These are phyloP conservation scores for Stylophora pistillata DNA, from an alignment of 64 coral and sea anemone species.

Conservation along the genomic window DNA sequence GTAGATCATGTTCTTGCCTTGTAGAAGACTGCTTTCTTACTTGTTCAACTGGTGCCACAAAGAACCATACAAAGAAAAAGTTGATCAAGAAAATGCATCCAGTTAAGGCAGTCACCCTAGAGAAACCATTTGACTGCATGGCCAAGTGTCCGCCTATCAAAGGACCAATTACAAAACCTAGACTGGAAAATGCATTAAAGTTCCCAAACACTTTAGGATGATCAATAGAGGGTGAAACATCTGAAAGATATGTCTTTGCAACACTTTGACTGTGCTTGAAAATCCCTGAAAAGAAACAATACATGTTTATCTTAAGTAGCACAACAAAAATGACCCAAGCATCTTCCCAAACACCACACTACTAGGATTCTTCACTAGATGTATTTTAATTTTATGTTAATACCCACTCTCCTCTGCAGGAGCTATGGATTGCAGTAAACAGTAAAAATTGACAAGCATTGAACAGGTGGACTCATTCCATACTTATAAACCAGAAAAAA, in stretches of 20 bases:
- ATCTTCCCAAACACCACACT: background rate
- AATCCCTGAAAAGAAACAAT: constrained; percentile 59
- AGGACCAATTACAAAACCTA: constrained; percentile 95
- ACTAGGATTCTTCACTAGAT: background rate
- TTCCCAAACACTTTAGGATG: constrained; percentile 83
- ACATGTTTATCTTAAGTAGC: background rate
- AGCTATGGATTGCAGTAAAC: too few relatives aligned
- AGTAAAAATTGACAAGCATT: too few relatives aligned
- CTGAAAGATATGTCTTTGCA: constrained; percentile 80
- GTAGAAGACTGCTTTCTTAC: background rate
- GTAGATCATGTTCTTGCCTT: background rate
- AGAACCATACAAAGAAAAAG: constrained; percentile 73
- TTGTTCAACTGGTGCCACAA: constrained; percentile 37
- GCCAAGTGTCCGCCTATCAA: constrained; percentile 89
- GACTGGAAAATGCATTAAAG: constrained; percentile 87
- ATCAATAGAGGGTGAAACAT: constrained; percentile 70
- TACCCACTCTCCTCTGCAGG: too few relatives aligned
- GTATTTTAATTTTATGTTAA: too few relatives aligned
- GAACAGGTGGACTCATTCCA: too few relatives aligned
- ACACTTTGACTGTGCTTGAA: constrained; percentile 91
- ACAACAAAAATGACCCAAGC: background rate
- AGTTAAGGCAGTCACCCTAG: constrained; percentile 63
- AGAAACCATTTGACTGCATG: constrained; percentile 90
- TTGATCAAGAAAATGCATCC: constrained; percentile 58
- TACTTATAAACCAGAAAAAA: too few relatives aligned